Evolutionary conservation across 2,113 vertebrate genomes (phyloP).

Genomic region (Cebus imitator): DNA sequence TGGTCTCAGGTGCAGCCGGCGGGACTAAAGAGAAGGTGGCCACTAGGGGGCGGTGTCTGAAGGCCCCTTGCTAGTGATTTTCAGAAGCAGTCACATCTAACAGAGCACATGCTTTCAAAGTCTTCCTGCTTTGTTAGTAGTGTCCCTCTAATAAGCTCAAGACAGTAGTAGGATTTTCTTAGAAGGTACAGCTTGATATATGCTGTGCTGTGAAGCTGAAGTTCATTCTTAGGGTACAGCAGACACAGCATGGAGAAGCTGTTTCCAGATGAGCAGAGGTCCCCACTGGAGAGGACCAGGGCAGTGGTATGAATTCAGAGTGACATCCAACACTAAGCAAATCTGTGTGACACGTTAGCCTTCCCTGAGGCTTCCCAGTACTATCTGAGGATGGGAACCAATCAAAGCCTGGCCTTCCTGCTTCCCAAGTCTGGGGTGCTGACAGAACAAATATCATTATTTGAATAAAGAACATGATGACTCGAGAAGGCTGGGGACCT

Average conservation of each 20-base stretch:
- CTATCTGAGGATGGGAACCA: neutral
- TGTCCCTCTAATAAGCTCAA: neutral
- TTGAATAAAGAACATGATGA: neutral
- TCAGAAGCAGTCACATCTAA: neutral
- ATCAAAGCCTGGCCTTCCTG: neutral
- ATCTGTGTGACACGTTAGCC: neutral
- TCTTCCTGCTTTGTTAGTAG: neutral
- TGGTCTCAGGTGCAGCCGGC: accelerated
- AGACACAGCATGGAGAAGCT: neutral
- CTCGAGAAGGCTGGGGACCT: neutral
- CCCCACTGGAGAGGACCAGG: neutral
- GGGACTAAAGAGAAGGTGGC: neutral
- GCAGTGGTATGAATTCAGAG: neutral
- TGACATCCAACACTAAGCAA: neutral
- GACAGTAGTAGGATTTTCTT: neutral
- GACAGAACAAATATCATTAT: neutral
- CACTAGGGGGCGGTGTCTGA: neutral
- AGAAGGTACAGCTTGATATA: neutral
- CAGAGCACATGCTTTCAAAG: accelerated
- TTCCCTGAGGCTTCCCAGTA: neutral
- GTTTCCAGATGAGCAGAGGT: neutral
- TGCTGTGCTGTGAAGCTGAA: neutral
- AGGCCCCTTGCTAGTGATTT: neutral
- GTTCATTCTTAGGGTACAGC: neutral
- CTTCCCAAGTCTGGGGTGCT: neutral